Evolutionary conservation across 2,888 invertebrate genomes (phyloP).

Genomic region (Criorhina ranunculi): DNA sequence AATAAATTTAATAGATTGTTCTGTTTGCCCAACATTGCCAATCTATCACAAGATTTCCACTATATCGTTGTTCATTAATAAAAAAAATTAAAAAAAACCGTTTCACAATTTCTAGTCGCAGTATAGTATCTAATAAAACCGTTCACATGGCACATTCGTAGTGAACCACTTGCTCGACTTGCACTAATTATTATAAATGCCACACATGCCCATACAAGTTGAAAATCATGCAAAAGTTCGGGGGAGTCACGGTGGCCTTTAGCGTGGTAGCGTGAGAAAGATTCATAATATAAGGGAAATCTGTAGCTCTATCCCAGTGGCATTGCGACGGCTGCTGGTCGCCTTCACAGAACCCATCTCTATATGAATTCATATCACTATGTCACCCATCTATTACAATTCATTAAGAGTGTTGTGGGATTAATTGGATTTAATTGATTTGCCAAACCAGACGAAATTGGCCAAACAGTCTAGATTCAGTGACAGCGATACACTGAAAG

Average conservation of each 20-base stretch:
- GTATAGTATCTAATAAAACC: constrained; percentile 46
- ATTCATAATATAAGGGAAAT: constrained; percentile 79
- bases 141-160: constrained; percentile 58
- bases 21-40: constrained; percentile 57
- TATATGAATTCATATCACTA: constrained; percentile 74
- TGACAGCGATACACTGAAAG: constrained; percentile 78
- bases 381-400: constrained; percentile 84
- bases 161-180: constrained; percentile 58
- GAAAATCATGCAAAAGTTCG: constrained; percentile 85
- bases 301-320: constrained; percentile 77
- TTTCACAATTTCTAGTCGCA: constrained; percentile 41
- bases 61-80: constrained; percentile 28
- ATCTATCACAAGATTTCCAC: constrained; percentile 48
- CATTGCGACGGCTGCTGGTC: constrained; percentile 58
- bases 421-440: constrained; percentile 85
- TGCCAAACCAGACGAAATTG: constrained; percentile 85
- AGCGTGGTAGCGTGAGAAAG: constrained; percentile 84
- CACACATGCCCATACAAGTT: constrained; percentile 71
- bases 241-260: constrained; percentile 83
- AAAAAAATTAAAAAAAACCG: too few relatives aligned
- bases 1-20: constrained; percentile 43
- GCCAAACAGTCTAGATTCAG: constrained; percentile 83
- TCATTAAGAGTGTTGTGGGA: constrained; percentile 84
- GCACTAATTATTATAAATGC: constrained; percentile 73
- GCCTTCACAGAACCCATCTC: constrained; percentile 58